These are phyloP conservation scores for Smithornis capensis DNA, from an alignment of 2,113 vertebrate genomes.

Conservation along the genomic window DNA sequence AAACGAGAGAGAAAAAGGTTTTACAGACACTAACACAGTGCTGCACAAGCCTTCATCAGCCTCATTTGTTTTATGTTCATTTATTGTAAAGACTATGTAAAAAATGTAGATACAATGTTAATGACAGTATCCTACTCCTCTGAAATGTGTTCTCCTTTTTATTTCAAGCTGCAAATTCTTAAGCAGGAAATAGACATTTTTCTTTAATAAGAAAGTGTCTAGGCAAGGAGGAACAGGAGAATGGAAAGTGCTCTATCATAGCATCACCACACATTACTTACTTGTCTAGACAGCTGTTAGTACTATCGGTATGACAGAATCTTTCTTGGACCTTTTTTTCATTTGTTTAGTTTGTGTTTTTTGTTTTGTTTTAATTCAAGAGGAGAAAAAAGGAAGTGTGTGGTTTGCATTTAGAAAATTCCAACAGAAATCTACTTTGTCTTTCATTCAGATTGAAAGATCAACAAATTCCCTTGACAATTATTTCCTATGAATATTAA, in stretches of 20 bases:
- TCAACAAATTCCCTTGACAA: constrained; percentile 68
- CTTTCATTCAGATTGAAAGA: constrained; percentile 67
- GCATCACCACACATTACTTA: not conserved
- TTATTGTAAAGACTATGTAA: constrained; percentile 56
- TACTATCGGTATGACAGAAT: not conserved
- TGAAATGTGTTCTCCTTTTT: constrained; percentile 44
- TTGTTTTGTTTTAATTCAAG: not conserved
- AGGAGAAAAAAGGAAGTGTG: not conserved
- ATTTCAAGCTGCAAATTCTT: constrained; percentile 37
- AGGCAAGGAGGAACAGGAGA: not conserved
- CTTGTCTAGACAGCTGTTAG: not conserved
- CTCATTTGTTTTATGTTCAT: constrained; percentile 49
- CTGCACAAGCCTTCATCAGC: constrained; percentile 28
- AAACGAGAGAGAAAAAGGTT: constrained; percentile 30
- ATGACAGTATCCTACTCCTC: constrained; percentile 31
- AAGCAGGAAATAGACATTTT: not conserved
- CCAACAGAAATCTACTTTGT: constrained; percentile 59
- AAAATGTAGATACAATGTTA: constrained; percentile 38
- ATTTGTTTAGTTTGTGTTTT: not conserved
- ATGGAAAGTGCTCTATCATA: not conserved
- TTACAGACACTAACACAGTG: not conserved
- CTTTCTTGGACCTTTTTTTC: not conserved
- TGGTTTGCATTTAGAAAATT: constrained; percentile 18
- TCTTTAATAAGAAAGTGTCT: not conserved
- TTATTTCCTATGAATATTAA: constrained; percentile 75